These are phyloP conservation scores for Chrysopilus asiliformis DNA, from an alignment of 2,888 invertebrate species.

Conservation along the genomic window DNA sequence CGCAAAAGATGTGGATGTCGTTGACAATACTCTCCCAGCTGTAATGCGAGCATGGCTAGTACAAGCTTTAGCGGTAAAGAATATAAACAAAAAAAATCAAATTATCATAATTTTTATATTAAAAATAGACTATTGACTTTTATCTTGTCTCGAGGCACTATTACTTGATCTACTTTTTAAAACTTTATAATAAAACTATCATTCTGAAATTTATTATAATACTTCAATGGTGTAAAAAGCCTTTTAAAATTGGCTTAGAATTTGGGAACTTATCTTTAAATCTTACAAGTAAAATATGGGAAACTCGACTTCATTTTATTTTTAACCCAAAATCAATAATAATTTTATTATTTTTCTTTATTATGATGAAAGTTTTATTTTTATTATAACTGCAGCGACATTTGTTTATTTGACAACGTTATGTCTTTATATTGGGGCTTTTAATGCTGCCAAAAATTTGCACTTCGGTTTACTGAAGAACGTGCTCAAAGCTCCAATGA, in stretches of 20 bases:
- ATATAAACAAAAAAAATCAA: constrained; percentile 12
- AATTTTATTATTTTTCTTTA: no score
- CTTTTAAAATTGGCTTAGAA: no score
- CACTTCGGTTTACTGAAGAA: constrained; percentile 43
- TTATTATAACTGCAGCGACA: constrained; percentile 29
- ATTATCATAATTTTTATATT: constrained; percentile 2
- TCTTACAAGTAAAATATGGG: no score
- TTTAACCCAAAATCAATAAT: no score
- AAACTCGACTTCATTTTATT: no score
- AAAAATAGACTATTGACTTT: no score
- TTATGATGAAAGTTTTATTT: no score
- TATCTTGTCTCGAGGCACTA: neutral
- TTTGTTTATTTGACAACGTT: constrained; percentile 43
- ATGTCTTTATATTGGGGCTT: constrained; percentile 42
- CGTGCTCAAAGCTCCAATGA: constrained; percentile 45
- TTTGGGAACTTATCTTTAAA: no score
- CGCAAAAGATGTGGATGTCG: constrained; percentile 45
- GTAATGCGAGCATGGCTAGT: constrained; percentile 31
- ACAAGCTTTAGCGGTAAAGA: constrained; percentile 37
- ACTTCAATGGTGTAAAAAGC: no score
- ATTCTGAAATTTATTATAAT: constrained; percentile 1
- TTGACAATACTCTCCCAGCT: constrained; percentile 42
- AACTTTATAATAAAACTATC: constrained; percentile 6
- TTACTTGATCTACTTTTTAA: constrained; percentile 9
- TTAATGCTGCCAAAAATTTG: constrained; percentile 45